A percentile compares a stretch with the other conserved stretches of the same genome.
These are phyloP conservation scores for Wiebesia pumilae DNA, from an alignment of 1,140 invertebrate genomes.

Conservation along the genomic window DNA sequence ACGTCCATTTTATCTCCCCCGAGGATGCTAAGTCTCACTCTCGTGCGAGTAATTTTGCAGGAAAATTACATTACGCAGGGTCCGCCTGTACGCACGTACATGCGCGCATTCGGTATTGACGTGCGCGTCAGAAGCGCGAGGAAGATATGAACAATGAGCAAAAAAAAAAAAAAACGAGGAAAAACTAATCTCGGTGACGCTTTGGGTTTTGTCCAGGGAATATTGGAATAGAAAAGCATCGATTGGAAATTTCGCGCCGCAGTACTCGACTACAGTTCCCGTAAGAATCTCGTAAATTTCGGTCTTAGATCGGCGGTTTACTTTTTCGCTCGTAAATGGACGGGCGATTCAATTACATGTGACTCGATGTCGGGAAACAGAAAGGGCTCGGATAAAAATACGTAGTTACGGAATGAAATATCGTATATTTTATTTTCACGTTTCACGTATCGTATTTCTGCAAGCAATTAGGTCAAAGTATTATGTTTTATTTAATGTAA, in stretches of 20 bases:
- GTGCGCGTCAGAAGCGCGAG: constrained; percentile 37
- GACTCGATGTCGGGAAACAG: background rate
- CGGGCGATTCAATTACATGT: constrained; percentile 38
- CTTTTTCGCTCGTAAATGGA: background rate
- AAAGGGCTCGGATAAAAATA: background rate
- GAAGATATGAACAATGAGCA: constrained; percentile 40
- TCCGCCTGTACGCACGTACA: background rate
- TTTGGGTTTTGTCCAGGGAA: constrained; percentile 30
- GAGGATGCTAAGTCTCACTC: constrained; percentile 51
- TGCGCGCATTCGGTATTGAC: constrained; percentile 37
- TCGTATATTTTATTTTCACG: background rate
- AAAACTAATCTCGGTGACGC: constrained; percentile 44
- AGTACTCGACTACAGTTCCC: background rate
- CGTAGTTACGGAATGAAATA: background rate
- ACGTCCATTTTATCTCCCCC: constrained; percentile 60
- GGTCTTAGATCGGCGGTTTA: constrained; percentile 2
- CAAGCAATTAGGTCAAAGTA: too few relatives aligned
- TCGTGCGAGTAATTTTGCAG: constrained; percentile 59
- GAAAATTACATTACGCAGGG: constrained; percentile 61
- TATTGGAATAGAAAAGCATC: constrained; percentile 50
- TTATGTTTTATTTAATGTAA: too few relatives aligned
- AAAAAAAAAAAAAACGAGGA: constrained; percentile 28
- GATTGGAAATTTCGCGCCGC: constrained; percentile 44
- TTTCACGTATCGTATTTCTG: too few relatives aligned
- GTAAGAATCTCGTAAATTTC: constrained; percentile 27